Evolutionary conservation across 2,113 vertebrate genomes (phyloP).

Genomic region (Stegostoma tigrinum): DNA sequence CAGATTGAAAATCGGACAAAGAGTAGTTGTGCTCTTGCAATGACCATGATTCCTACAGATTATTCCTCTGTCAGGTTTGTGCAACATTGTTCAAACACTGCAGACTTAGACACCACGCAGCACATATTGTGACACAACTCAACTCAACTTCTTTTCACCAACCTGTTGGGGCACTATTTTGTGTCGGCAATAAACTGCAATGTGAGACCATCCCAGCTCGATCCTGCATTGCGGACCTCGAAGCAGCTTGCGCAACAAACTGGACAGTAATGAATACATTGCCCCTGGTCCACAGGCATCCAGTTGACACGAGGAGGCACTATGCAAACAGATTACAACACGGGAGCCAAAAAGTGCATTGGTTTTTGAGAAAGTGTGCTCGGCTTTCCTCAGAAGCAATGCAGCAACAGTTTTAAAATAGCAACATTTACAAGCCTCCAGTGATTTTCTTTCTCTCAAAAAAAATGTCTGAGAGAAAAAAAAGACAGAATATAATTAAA

Average conservation of each 20-base stretch:
- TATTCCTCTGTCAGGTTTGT: neutral
- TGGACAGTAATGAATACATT: neutral
- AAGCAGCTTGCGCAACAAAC: neutral
- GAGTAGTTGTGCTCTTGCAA: neutral
- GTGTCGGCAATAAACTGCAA: too few species aligned
- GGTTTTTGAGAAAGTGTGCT: neutral
- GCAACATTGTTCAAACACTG: neutral
- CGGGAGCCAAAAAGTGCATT: too few species aligned
- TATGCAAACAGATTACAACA: neutral
- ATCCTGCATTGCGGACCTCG: neutral
- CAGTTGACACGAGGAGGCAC: neutral
- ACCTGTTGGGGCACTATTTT: too few species aligned
- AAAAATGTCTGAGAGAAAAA: neutral
- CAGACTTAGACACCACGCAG: neutral
- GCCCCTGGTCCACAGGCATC: neutral
- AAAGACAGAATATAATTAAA: conserved; percentile 14
- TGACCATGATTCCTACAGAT: neutral
- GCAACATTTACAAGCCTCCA: neutral
- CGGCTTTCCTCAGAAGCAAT: neutral
- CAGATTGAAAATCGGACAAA: neutral
- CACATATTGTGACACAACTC: too few species aligned
- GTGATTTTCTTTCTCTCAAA: neutral
- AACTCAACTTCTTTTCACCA: too few species aligned
- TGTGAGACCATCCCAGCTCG: neutral
- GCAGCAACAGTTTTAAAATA: neutral